These are phyloP conservation scores for Phylloscopus collybita DNA, from an alignment of 2,797 vertebrate species.

Conservation along the genomic window DNA sequence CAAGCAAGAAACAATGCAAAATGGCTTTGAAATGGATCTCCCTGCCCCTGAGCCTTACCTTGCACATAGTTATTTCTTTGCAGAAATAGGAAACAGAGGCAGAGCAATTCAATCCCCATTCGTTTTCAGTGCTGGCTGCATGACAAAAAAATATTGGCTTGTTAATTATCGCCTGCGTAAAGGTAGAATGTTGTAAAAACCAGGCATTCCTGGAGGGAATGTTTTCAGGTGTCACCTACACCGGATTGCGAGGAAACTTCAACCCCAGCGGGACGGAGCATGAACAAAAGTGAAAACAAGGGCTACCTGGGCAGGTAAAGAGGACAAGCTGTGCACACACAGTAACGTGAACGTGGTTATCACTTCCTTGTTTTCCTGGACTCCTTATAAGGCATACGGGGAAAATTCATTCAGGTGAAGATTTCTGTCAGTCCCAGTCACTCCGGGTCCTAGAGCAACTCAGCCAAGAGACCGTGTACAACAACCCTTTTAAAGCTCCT, in stretches of 20 bases:
- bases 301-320: conserved; percentile 77
- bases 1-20: conserved; percentile 42
- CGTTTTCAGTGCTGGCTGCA: conserved; percentile 87
- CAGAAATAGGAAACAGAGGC: conserved; percentile 88
- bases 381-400: conserved; percentile 85
- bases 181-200: conserved; percentile 50
- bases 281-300: conserved; percentile 74
- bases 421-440: conserved; percentile 53
- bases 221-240: conserved; percentile 60
- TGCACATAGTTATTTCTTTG: conserved; percentile 85
- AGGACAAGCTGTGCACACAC: conserved; percentile 71
- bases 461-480: background rate
- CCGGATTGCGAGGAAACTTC: conserved; percentile 60
- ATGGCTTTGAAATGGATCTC: background rate
- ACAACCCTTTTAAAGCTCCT: background rate
- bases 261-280: conserved; percentile 37
- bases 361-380: conserved; percentile 91
- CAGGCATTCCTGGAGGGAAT: conserved; percentile 29
- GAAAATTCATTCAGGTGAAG: conserved; percentile 76
- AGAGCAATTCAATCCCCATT: conserved; percentile 95
- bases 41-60: conserved; percentile 83
- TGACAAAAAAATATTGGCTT: conserved; percentile 73
- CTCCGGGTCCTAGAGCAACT: conserved; percentile 68
- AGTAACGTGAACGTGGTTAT: conserved; percentile 72
- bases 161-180: conserved; percentile 66